Evolutionary conservation across 2,888 invertebrate species (phyloP), one percentile per base, ranked within the genome.

Genomic region (Malthinus seriepunctatus): DNA sequence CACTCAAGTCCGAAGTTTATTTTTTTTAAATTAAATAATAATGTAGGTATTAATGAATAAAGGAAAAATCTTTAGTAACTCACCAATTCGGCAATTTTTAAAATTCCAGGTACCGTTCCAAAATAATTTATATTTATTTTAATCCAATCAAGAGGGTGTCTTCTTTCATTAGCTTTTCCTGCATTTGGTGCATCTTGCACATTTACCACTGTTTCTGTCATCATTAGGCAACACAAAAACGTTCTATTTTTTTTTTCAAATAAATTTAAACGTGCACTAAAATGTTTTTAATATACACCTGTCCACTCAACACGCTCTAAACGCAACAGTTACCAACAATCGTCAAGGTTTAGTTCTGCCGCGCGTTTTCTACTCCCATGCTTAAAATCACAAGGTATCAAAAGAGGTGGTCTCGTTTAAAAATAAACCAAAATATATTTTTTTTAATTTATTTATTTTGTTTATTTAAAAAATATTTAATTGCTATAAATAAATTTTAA

Each of bases 201-300:
- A 72, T 87, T 90, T 72, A 91, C 89, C 74, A 90, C 90, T 73
- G 90, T 90, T 84, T 91, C 91, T 77, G 90, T 88, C 87, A 91
- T 91, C 88, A 89, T 90, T 64, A 60, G 63, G 48, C 44, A 52
- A 48, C 50, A 59, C 52, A 35, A 53, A 58, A 42, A 53, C 32
- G 44, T 50, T 33, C 11, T 23, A 45, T 11, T 31, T 32, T 38
- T 11, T 31, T 32, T 38, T 31, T n/a, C 15, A 15, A 53, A 32
- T 31, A 10, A 45, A 33, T 46, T 46, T n/a, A 39, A 47, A 54
- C 23, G 23, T 42, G 44, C 47, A 59, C 32, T 38, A 47, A 39
- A 56, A 48, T 53, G 57, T 51, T 47, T 53, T 39, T n/a, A n/a
- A n/a, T 11, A 14, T 49, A 56, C 56, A 59, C 59, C 59, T 59